Conservation (phyloP, 2,888 invertebrate species). For the Drosophila antonietae region DNA sequence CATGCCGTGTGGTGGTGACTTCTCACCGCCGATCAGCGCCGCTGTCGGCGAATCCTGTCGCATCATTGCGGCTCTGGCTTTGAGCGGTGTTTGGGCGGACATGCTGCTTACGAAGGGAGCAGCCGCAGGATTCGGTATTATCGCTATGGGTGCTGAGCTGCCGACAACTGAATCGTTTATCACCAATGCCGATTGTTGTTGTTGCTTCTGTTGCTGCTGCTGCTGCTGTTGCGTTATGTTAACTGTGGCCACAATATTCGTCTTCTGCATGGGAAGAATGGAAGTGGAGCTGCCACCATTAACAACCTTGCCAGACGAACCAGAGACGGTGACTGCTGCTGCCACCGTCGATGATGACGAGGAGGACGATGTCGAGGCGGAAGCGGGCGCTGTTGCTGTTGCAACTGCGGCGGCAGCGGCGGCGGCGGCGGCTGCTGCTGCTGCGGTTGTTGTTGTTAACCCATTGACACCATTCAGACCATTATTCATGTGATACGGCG, state of each 20-base stretch:
- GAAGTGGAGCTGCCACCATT: conserved; percentile 71
- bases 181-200: conserved; percentile 57
- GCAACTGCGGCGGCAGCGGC: conserved; percentile 52
- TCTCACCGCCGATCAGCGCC: conserved; percentile 79
- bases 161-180: conserved; percentile 52
- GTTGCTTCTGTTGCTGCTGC: conserved; percentile 71
- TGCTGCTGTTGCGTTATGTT: conserved; percentile 80
- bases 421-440: conserved; percentile 50
- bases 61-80: conserved; percentile 75
- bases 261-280: conserved; percentile 81
- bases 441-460: conserved; percentile 66
- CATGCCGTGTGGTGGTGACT: conserved; percentile 85
- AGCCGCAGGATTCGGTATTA: conserved; percentile 72
- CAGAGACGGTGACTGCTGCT: conserved; percentile 16
- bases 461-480: conserved; percentile 78
- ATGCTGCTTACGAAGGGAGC: conserved; percentile 79
- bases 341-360: conserved; percentile 9
- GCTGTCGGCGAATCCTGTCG: conserved; percentile 83
- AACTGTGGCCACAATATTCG: conserved; percentile 74
- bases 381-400: conserved; percentile 39
- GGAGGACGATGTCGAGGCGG: conserved; percentile 13
- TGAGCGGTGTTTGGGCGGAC: conserved; percentile 81
- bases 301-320: conserved; percentile 57
- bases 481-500: conserved; percentile 84
- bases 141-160: conserved; percentile 68